phyloP scores from a whole-genome alignment of 2,113 vertebrate genomes.

The Micromys minutus region DNA sequence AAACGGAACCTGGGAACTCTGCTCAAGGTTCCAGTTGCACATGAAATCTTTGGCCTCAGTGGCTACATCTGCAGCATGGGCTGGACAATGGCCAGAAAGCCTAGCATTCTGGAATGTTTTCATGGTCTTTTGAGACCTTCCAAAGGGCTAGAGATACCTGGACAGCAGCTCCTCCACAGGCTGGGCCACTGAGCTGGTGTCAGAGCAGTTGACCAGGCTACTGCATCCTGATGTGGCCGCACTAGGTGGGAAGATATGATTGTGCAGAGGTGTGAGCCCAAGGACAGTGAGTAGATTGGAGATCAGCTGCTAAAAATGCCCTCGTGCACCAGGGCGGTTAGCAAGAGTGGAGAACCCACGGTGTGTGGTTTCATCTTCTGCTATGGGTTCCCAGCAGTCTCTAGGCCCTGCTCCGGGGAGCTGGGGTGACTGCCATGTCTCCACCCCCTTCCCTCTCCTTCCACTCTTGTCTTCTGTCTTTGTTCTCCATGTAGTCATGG shows the following conservation, averaged over 20 bases:
- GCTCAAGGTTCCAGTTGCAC: neutral
- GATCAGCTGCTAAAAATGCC: neutral
- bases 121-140: neutral
- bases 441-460: neutral
- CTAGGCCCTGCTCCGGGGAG: neutral
- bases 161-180: neutral
- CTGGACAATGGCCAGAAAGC: no score
- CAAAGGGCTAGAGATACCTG: neutral
- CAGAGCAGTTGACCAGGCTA: neutral
- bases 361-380: no score
- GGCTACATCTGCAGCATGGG: neutral
- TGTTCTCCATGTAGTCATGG: no score
- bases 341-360: neutral
- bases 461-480: no score
- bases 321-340: neutral
- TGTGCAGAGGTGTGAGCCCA: accelerated
- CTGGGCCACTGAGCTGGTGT: neutral
- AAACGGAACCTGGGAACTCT: accelerated
- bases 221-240: accelerated
- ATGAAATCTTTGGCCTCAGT: neutral
- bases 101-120: neutral
- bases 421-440: no score
- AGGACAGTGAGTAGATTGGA: accelerated
- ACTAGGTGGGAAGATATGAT: accelerated
- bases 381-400: no score